Percentiles rank a stretch among this genome's conserved stretches.
Conservation (phyloP, 1,140 invertebrate genomes). For the Anastatus disparis region DNA sequence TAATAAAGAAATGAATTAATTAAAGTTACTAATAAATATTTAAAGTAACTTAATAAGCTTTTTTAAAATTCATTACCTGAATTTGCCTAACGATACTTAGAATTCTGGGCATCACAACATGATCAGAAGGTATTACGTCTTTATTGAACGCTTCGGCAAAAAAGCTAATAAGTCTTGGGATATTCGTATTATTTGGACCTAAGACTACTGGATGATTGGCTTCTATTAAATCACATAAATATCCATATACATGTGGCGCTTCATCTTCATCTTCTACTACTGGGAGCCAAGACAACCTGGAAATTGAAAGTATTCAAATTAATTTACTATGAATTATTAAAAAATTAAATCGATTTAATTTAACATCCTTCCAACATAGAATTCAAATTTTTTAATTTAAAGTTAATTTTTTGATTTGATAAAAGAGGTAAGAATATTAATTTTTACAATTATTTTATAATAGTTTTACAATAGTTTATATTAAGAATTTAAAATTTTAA, state of each 20-base stretch:
- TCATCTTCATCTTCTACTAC: constrained; percentile 96
- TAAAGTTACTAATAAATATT: not conserved
- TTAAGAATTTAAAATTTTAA: not conserved
- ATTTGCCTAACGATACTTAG: constrained; percentile 82
- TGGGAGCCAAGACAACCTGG: constrained; percentile 92
- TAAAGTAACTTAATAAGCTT: not conserved
- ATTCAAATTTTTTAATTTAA: too few species aligned
- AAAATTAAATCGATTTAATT: not conserved
- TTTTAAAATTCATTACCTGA: constrained; percentile 67
- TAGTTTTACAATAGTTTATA: too few species aligned
- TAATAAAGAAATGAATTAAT: constrained; percentile 42
- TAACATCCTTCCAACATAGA: too few species aligned
- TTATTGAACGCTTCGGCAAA: constrained; percentile 89
- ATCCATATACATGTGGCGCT: constrained; percentile 92
- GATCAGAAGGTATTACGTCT: constrained; percentile 80
- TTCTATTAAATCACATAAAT: constrained; percentile 95
- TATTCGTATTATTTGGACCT: constrained; percentile 86
- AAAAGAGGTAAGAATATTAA: too few species aligned
- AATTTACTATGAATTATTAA: not conserved
- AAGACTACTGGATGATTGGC: constrained; percentile 87
- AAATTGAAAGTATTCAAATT: constrained; percentile 36
- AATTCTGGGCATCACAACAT: constrained; percentile 74
- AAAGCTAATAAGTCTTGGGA: constrained; percentile 87
- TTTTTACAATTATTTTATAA: too few species aligned
- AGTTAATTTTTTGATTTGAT: too few species aligned